Conservation (phyloP, 1,140 invertebrate genomes). For the Glossosoma conforme region DNA sequence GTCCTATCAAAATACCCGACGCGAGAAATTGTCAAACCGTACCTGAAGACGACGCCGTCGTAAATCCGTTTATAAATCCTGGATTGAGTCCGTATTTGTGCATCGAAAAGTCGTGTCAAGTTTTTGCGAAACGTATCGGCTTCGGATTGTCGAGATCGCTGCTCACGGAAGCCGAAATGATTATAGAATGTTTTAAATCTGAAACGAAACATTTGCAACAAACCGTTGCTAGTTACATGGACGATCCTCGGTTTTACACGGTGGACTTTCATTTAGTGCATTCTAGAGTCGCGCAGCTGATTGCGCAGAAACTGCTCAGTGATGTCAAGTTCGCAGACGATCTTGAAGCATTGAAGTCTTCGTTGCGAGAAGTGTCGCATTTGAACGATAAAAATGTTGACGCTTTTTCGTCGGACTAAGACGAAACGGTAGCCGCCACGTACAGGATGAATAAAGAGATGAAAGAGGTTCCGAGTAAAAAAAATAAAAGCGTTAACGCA, state of each 20-base stretch:
- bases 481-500: conserved; percentile 35
- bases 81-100: conserved; percentile 53
- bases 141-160: conserved; percentile 44
- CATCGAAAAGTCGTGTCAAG: conserved; percentile 61
- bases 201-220: conserved; percentile 61
- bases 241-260: conserved; percentile 54
- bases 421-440: conserved; percentile 24
- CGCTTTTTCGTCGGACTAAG: conserved; percentile 41
- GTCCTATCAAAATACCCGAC: conserved; percentile 6
- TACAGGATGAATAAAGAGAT: conserved; percentile 17
- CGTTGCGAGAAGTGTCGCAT: conserved; percentile 13
- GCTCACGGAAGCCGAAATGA: conserved; percentile 40
- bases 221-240: conserved; percentile 61
- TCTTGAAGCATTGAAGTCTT: conserved; percentile 17
- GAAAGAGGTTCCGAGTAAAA: conserved; percentile 26
- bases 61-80: conserved; percentile 35
- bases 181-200: conserved; percentile 49
- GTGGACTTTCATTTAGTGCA: conserved; percentile 61
- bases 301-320: conserved; percentile 47
- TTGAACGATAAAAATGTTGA: conserved; percentile 26
- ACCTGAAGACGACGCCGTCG: conserved; percentile 14
- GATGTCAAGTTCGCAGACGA: conserved; percentile 40
- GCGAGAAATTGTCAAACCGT: conserved; percentile 5
- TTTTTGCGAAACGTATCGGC: conserved; percentile 60
- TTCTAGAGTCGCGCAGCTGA: conserved; percentile 55